These are phyloP conservation scores for Drymonia ruficornis DNA, from an alignment of 2,888 invertebrate species.

Conservation along the genomic window DNA sequence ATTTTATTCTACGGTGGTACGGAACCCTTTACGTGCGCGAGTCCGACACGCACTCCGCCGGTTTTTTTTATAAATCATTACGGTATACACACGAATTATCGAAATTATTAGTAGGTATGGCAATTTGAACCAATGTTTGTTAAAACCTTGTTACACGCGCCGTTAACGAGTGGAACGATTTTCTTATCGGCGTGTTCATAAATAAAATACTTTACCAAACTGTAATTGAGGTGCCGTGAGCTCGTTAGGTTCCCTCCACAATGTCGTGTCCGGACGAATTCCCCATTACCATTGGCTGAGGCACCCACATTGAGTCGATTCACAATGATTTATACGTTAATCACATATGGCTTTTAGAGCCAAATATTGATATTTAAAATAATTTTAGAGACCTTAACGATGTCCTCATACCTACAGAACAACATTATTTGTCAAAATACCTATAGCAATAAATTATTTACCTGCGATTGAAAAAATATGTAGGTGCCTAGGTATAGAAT, in stretches of 20 bases:
- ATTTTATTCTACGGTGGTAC: too few species aligned
- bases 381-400: conserved; percentile 8
- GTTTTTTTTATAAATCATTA: too few species aligned
- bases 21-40: too few species aligned
- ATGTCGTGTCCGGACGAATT: conserved; percentile 7
- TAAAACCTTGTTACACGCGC: background rate
- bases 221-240: conserved; percentile 2
- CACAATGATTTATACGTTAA: background rate
- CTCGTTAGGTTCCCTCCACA: conserved; percentile 1
- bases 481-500: too few species aligned
- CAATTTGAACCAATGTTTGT: background rate
- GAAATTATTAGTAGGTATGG: background rate
- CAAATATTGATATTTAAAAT: conserved; percentile 6
- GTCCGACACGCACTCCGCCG: too few species aligned
- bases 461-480: too few species aligned
- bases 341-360: background rate
- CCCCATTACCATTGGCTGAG: conserved; percentile 5
- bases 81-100: too few species aligned
- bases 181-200: background rate
- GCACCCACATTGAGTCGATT: conserved; percentile 5
- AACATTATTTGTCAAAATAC: too few species aligned
- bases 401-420: background rate
- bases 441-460: too few species aligned
- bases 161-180: background rate
- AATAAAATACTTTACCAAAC: conserved; percentile 2